phyloP scores from a whole-genome alignment of 1,140 invertebrate genomes.

The Zaprionus nigranus region DNA sequence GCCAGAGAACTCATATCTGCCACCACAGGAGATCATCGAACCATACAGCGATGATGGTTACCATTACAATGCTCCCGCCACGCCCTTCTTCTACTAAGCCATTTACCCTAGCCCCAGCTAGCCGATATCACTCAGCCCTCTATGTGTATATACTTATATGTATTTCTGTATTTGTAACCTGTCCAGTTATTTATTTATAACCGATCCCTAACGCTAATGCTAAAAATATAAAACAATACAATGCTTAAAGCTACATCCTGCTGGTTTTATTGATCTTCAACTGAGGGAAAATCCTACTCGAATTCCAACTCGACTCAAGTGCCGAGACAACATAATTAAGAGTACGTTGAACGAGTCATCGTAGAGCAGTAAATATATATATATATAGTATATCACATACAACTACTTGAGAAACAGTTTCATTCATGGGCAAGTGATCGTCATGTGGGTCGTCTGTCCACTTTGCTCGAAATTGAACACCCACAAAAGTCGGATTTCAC shows the following conservation, averaged over 20 bases:
- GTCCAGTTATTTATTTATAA: constrained; percentile 69
- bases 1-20: constrained; percentile 60
- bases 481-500: constrained; percentile 20
- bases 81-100: constrained; percentile 66
- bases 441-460: constrained; percentile 18
- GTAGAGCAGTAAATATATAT: constrained; percentile 33
- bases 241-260: constrained; percentile 45
- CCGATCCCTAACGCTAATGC: constrained; percentile 30
- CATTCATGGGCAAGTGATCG: constrained; percentile 51
- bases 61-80: constrained; percentile 66
- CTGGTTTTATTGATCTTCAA: constrained; percentile 15
- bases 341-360: constrained; percentile 44
- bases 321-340: constrained; percentile 63
- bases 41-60: constrained; percentile 69
- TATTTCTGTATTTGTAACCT: constrained; percentile 37
- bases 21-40: constrained; percentile 64
- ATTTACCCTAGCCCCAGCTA: constrained; percentile 42
- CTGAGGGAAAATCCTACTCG: constrained; percentile 55
- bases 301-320: constrained; percentile 45
- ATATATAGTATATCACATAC: constrained; percentile 4
- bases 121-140: constrained; percentile 46
- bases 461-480: constrained; percentile 37
- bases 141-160: constrained; percentile 59
- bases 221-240: constrained; percentile 45
- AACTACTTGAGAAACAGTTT: constrained; percentile 43